These are phyloP conservation scores for Cygnus atratus DNA, from an alignment of 2,113 vertebrate genomes.

Conservation along the genomic window DNA sequence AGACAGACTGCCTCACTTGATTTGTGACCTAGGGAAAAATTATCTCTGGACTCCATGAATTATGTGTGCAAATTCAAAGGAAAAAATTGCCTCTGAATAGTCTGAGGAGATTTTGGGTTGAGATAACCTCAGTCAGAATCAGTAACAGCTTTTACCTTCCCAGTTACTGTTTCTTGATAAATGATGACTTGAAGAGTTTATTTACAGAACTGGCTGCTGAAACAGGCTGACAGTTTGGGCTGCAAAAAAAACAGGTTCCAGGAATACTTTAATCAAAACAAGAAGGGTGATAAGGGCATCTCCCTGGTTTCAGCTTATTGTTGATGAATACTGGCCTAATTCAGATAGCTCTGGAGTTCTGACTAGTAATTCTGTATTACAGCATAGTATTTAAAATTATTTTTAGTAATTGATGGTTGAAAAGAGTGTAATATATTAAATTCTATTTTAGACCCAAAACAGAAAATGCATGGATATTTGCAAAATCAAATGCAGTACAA, in stretches of 20 bases:
- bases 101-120: background rate
- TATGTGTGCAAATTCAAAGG: background rate
- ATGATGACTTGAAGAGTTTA: background rate
- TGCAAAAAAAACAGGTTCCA: background rate
- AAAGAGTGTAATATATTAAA: background rate
- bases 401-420: background rate
- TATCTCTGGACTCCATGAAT: background rate
- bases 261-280: background rate
- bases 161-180: background rate
- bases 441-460: slow-evolving; percentile 81
- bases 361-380: background rate
- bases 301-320: background rate
- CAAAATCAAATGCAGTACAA: slow-evolving; percentile 87
- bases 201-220: background rate
- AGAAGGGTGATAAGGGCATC: background rate
- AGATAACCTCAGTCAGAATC: background rate
- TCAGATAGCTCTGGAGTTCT: background rate
- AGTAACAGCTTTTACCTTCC: background rate
- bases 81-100: background rate
- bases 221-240: background rate
- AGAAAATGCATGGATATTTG: slow-evolving; percentile 90
- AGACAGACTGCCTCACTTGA: background rate
- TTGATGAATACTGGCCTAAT: background rate
- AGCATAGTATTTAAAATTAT: background rate
- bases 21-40: background rate